A percentile compares a stretch with the other conserved stretches of the same genome.
Conservation (phyloP, 2,888 invertebrate genomes). For the Phaedon cochleariae region DNA sequence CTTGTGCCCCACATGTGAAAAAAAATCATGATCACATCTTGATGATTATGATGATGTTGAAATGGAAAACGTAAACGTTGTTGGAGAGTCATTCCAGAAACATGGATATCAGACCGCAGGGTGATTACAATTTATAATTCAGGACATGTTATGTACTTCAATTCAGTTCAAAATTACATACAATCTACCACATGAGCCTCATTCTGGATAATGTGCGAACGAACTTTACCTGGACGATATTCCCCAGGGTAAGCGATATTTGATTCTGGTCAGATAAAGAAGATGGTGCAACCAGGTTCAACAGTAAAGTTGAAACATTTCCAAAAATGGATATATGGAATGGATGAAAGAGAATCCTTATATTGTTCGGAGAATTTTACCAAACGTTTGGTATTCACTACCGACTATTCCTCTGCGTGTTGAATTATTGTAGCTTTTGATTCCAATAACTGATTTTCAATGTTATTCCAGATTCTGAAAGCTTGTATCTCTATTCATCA, state of each 20-base stretch:
- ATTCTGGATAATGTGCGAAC: slow-evolving; percentile 15
- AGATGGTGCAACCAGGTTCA: background rate
- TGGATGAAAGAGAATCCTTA: too few species aligned
- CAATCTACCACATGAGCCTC: slow-evolving; percentile 18
- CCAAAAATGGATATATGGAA: too few species aligned
- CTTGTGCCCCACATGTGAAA: too few species aligned
- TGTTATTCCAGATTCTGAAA: too few species aligned
- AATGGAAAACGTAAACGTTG: background rate
- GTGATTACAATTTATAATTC: slow-evolving; percentile 26
- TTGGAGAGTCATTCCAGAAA: slow-evolving; percentile 4
- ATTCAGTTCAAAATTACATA: slow-evolving; percentile 17
- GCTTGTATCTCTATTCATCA: too few species aligned
- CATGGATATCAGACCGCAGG: slow-evolving; percentile 1
- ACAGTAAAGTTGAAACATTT: background rate
- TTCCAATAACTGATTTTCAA: too few species aligned
- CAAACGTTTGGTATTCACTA: too few species aligned
- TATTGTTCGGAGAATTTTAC: too few species aligned
- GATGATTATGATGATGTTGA: background rate
- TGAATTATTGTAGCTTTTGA: too few species aligned
- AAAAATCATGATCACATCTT: too few species aligned
- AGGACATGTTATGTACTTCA: slow-evolving; percentile 27
- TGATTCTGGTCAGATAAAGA: slow-evolving; percentile 10
- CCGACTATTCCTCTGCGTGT: too few species aligned
- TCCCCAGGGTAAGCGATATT: slow-evolving; percentile 4
- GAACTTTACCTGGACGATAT: slow-evolving; percentile 6